These are phyloP conservation scores for Clarias batrachus DNA, from an alignment of 2,113 vertebrate species.

Conservation along the genomic window DNA sequence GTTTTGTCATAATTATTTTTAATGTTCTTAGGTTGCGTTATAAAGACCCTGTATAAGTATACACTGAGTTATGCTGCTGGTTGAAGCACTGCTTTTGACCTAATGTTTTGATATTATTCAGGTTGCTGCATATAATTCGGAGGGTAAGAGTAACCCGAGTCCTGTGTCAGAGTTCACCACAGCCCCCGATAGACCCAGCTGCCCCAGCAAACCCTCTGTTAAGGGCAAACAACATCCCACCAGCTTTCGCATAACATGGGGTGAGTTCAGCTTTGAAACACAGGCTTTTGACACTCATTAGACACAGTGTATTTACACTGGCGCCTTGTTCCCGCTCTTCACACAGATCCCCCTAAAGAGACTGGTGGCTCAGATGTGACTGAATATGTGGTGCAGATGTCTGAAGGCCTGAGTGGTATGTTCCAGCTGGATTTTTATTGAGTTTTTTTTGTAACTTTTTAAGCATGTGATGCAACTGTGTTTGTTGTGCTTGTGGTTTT, in stretches of 20 bases:
- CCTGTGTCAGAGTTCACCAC: slow-evolving; percentile 86
- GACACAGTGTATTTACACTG: not conserved
- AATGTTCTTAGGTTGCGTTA: not conserved
- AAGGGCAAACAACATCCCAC: slow-evolving; percentile 88
- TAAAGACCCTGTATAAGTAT: not conserved
- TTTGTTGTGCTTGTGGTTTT: slow-evolving; percentile 41
- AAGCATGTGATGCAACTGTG: not conserved
- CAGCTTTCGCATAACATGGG: slow-evolving; percentile 90
- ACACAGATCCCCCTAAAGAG: slow-evolving; percentile 88
- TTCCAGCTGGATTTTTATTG: slow-evolving; percentile 23
- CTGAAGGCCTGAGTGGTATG: slow-evolving; percentile 84
- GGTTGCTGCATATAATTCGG: slow-evolving; percentile 93
- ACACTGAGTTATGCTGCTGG: not conserved
- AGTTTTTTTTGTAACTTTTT: not conserved
- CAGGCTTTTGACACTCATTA: not conserved
- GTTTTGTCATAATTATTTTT: not conserved
- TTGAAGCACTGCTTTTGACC: not conserved
- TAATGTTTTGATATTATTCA: slow-evolving; percentile 53
- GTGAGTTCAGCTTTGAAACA: slow-evolving; percentile 69
- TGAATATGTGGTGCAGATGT: slow-evolving; percentile 87
- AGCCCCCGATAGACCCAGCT: slow-evolving; percentile 84
- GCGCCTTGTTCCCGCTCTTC: slow-evolving; percentile 8
- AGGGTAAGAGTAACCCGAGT: slow-evolving; percentile 94
- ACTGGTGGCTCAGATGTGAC: slow-evolving; percentile 86
- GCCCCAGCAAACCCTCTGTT: slow-evolving; percentile 81